phyloP scores from a whole-genome alignment of 2,113 vertebrate genomes.

The Microcebus murinus region DNA sequence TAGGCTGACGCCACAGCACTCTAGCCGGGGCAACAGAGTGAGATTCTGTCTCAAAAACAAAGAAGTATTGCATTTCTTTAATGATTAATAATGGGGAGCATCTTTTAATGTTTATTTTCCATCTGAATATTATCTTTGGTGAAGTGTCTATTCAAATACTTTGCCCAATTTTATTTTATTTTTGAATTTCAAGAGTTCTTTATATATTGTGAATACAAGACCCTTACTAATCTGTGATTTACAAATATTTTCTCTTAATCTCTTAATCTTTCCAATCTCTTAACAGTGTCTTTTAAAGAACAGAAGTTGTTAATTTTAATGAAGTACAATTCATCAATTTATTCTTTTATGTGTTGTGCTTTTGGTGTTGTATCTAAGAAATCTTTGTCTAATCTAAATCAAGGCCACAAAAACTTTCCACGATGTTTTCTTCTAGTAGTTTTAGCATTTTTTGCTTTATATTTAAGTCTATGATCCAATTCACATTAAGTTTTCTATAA shows the following conservation, averaged over 20 bases:
- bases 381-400: neutral
- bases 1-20: too few species aligned
- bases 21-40: too few species aligned
- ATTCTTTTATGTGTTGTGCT: neutral
- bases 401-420: neutral
- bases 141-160: neutral
- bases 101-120: neutral
- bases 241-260: neutral
- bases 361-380: neutral
- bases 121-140: neutral
- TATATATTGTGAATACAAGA: neutral
- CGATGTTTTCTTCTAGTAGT: neutral
- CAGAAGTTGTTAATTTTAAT: neutral
- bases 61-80: neutral
- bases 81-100: neutral
- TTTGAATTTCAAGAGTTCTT: neutral
- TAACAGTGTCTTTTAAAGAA: neutral
- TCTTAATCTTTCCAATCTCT: neutral
- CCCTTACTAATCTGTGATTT: neutral
- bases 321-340: neutral
- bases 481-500: neutral
- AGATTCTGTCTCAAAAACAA: too few species aligned
- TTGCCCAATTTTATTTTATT: neutral
- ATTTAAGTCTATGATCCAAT: neutral
- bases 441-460: neutral